Evolutionary conservation across 2,888 invertebrate genomes (phyloP).

Genomic region (Prostheceraeus crozeri): DNA sequence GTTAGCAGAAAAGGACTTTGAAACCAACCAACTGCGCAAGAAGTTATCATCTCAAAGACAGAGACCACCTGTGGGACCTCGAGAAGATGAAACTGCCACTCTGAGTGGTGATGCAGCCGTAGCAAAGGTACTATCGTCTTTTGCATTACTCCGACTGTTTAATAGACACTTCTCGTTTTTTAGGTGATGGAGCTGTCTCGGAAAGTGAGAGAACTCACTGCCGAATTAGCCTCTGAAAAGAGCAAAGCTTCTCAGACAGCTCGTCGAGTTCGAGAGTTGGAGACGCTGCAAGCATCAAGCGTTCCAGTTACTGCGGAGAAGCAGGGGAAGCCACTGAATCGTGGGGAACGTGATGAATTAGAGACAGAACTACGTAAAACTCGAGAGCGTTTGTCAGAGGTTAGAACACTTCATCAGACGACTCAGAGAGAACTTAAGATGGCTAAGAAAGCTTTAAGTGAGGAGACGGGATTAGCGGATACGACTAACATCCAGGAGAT

Average conservation of each 20-base stretch:
- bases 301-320: not conserved
- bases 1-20: constrained; percentile 55
- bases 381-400: constrained; percentile 51
- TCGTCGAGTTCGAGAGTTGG: constrained; percentile 50
- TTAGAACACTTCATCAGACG: constrained; percentile 19
- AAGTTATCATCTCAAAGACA: constrained; percentile 48
- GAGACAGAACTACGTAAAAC: constrained; percentile 52
- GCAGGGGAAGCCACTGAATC: constrained; percentile 9
- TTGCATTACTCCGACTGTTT: no score
- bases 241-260: constrained; percentile 49
- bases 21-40: constrained; percentile 51
- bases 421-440: constrained; percentile 50
- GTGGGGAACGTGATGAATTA: constrained; percentile 47
- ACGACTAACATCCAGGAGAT: constrained; percentile 49
- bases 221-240: constrained; percentile 53
- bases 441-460: constrained; percentile 50
- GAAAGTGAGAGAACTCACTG: constrained; percentile 53
- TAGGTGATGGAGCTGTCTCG: constrained; percentile 57
- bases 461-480: constrained; percentile 52
- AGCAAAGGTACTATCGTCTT: no score
- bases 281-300: constrained; percentile 37
- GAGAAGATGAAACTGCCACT: constrained; percentile 35
- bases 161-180: no score
- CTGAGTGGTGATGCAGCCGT: constrained; percentile 53
- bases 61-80: constrained; percentile 43